Evolutionary conservation across 2,797 vertebrate genomes (phyloP), one percentile per base, ranked within the genome.

Genomic region (Capromys pilorides): DNA sequence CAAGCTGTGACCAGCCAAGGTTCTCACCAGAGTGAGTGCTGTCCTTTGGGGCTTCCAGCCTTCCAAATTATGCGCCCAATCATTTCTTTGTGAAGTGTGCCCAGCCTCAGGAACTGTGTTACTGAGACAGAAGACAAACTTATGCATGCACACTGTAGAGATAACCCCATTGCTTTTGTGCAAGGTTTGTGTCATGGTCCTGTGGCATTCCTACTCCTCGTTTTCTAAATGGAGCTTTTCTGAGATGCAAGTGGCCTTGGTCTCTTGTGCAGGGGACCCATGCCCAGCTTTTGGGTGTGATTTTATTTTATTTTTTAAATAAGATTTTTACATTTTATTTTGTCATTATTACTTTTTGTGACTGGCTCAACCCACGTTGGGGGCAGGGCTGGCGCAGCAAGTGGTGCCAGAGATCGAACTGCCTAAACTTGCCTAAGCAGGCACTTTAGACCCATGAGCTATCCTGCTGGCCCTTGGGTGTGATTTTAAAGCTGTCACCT

Each of bases 401-500:
- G 45, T 45, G 45, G 45, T 45, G 45, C 45, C 45, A 45, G 45
- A 8, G 45, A 45, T 45, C 8, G 45, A 45, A 45, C 45, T 45
- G 45, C 45, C 45, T 45, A 45, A 45, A 8, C 45, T 45, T 45
- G 45, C 8, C 45, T 45, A 45, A 45, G 4, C 8, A 45, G 8
- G 45, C 45, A 45, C 45, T 45, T 45, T 8, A 45, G 9, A 51
- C 13, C 51, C 2, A 2, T 51, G 51, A 51, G 10, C 51, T 13
- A 51, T 51, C 1, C 13, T 11, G 2, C 51, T 13, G 13, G 51
- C 51, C 51, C 77, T 51, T n/a, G 91, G 73, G 87, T 92, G 88
- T 81, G 77, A 92, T 91, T 93, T 97, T 78, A 78, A 51, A 90
- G 33, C 86, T 91, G 59, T 95, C 86, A 77, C 57, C 66, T n/a